These are phyloP conservation scores for Cyanoliseus patagonus DNA, from an alignment of 2,113 vertebrate species.

Conservation along the genomic window DNA sequence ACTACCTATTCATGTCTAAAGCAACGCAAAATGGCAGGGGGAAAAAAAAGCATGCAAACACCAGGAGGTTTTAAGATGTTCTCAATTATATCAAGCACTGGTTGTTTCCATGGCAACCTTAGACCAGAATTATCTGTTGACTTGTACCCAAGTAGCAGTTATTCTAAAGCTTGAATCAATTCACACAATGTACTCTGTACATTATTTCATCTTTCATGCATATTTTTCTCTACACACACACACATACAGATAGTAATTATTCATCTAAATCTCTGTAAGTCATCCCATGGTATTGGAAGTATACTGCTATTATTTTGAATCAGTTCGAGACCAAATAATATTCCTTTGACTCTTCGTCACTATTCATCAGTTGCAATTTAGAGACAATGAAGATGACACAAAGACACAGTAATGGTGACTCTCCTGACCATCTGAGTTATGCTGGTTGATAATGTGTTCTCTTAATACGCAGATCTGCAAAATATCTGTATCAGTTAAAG, in stretches of 20 bases:
- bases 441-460: constrained; percentile 12
- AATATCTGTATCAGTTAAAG: not conserved
- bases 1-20: constrained; percentile 74
- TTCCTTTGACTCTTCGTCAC: constrained; percentile 34
- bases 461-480: constrained; percentile 44
- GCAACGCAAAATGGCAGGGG: constrained; percentile 82
- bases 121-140: constrained; percentile 82
- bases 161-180: constrained; percentile 74
- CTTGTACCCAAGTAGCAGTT: constrained; percentile 77
- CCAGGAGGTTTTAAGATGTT: constrained; percentile 83
- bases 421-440: constrained; percentile 49
- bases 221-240: not conserved
- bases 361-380: constrained; percentile 22
- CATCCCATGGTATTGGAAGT: not conserved
- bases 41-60: constrained; percentile 70
- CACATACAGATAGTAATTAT: not conserved
- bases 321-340: constrained; percentile 22
- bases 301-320: constrained; percentile 29
- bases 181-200: constrained; percentile 52
- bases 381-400: constrained; percentile 30
- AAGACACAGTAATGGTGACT: constrained; percentile 31
- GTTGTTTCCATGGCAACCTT: constrained; percentile 86
- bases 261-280: constrained; percentile 31
- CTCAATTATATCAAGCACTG: constrained; percentile 83
- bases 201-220: constrained; percentile 22